Base-by-base conservation (phyloP, 2,888 invertebrate species). In the Augiades crinisus region DNA sequence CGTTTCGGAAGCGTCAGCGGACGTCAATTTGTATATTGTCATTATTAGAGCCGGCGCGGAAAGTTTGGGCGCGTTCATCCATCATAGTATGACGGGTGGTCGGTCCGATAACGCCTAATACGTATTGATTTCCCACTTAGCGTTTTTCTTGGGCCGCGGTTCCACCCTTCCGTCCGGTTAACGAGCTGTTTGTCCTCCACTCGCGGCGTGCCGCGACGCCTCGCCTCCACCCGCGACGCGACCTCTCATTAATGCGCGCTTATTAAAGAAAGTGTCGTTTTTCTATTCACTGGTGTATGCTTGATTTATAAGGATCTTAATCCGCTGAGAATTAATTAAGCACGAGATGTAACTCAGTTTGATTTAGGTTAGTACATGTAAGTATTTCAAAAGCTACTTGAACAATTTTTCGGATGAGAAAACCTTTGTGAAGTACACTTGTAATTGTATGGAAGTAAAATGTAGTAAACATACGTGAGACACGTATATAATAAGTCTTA, bases 111-210 rank as follows among this genome's bases (percentile, higher is more conserved):
- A 78, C 85, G 83, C 85, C 86, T 88, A 88, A 88, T 88, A 87
- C 82, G 84, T 89, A 89, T 89, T 89, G 89, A 89, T 88, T 89
- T 86, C 84, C 87, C 85, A 88, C 89, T 89, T 89, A 88, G 82
- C 86, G 83, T 80, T 87, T 87, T 88, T 87, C 85, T 88, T 87
- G 84, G 78, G 80, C 83, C 81, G 79, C 79, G 78, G 69, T 72
- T 76, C 78, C 82, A 82, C 86, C 85, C 89, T 86, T 88, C 88
- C 89, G 87, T 88, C 86, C 86, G 72, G 72, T 78, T 89, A 89
- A 89, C 89, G 88, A 88, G 87, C 80, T 87, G 87, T 88, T 89
- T 89, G 89, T 89, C 83, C 83, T 85, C 81, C 78, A 82, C 77
- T 81, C 70, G 74, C 72, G 69, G 68, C 72, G 75, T 75, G 54